These are phyloP conservation scores for Zaprionus taronus DNA, from an alignment of 1,140 invertebrate genomes.

Conservation along the genomic window DNA sequence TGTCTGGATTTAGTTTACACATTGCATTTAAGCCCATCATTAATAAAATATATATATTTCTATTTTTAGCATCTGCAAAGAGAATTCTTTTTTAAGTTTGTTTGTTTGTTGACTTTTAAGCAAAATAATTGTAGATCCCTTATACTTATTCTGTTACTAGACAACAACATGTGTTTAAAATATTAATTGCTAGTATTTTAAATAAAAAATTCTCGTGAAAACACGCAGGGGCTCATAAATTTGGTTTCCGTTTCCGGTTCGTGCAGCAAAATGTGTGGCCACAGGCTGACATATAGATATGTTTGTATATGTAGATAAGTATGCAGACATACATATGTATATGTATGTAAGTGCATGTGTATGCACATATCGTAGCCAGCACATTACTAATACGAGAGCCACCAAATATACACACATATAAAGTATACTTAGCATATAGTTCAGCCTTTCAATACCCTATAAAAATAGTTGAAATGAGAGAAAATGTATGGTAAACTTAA, in stretches of 20 bases:
- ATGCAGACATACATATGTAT: neutral
- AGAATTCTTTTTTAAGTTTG: neutral
- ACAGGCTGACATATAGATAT: conserved; percentile 4
- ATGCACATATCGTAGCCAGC: no score
- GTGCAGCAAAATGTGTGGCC: conserved; percentile 25
- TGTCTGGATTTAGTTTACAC: conserved; percentile 5
- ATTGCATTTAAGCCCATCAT: conserved; percentile 9
- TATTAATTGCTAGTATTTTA: conserved; percentile 2
- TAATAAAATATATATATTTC: neutral
- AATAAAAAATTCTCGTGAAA: conserved; percentile 26
- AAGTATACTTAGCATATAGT: neutral
- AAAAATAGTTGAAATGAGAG: neutral
- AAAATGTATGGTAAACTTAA: no score
- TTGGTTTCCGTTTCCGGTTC: conserved; percentile 45
- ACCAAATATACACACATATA: neutral
- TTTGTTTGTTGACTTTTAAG: neutral
- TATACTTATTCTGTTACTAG: neutral
- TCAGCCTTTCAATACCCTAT: neutral
- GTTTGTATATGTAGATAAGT: conserved; percentile 13
- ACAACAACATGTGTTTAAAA: conserved; percentile 5
- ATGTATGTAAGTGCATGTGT: neutral
- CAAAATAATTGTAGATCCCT: neutral
- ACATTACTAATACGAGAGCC: no score
- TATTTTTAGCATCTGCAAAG: neutral
- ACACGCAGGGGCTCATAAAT: conserved; percentile 65